phyloP scores from a whole-genome alignment of 2,888 invertebrate species.

The Boloria selene region DNA sequence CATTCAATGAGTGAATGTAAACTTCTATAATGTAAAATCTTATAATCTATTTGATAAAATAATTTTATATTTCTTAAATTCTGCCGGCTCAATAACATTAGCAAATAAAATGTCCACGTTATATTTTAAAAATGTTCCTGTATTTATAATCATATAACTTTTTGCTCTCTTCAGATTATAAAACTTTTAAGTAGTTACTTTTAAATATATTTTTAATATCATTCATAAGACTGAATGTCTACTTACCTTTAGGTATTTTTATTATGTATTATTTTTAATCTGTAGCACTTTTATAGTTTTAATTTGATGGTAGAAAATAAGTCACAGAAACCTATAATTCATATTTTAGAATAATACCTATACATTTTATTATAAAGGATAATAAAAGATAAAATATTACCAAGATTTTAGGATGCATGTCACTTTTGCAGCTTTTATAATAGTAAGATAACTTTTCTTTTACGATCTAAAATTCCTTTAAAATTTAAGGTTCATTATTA shows the following conservation, averaged over 20 bases:
- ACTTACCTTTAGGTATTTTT: slow-evolving; percentile 18
- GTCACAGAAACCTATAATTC: not conserved
- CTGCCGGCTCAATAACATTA: too few relatives aligned
- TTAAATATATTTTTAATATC: slow-evolving; percentile 21
- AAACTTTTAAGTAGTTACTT: slow-evolving; percentile 2
- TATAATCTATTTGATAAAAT: too few relatives aligned
- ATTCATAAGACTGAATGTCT: slow-evolving; percentile 37
- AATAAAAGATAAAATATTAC: too few relatives aligned
- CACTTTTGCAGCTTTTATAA: too few relatives aligned
- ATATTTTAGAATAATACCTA: not conserved
- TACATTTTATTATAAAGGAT: too few relatives aligned
- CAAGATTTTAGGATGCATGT: too few relatives aligned
- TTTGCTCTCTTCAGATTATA: not conserved
- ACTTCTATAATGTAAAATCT: too few relatives aligned
- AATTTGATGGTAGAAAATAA: slow-evolving; percentile 8
- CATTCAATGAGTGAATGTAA: too few relatives aligned
- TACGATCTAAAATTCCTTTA: too few relatives aligned
- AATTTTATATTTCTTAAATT: too few relatives aligned
- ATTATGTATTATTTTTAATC: slow-evolving; percentile 6
- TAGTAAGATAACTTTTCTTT: too few relatives aligned
- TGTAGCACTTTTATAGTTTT: not conserved
- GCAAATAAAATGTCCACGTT: not conserved
- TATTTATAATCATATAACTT: not conserved
- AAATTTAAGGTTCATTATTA: too few relatives aligned
- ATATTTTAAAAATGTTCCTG: slow-evolving; percentile 10